These are phyloP conservation scores for Chymomyza procnemis DNA, from an alignment of 2,888 invertebrate genomes.

Conservation along the genomic window DNA sequence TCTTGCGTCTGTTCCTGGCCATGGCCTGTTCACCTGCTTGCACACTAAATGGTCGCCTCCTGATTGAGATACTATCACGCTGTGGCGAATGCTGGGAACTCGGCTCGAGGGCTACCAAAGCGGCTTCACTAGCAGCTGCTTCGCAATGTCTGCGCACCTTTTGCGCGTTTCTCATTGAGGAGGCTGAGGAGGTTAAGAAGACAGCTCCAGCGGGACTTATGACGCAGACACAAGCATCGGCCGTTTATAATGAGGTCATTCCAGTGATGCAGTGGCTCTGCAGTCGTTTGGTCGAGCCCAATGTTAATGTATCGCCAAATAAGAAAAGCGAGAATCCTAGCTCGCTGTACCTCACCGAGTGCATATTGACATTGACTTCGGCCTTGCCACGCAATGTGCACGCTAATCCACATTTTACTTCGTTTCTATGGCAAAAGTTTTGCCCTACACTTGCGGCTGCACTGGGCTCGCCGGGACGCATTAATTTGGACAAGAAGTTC, in stretches of 20 bases:
- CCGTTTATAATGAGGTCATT: conserved; percentile 93
- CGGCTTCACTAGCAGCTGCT: conserved; percentile 93
- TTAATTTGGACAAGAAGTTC: conserved; percentile 86
- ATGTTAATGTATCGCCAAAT: conserved; percentile 78
- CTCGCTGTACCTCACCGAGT: conserved; percentile 90
- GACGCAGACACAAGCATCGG: conserved; percentile 83
- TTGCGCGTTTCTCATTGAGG: conserved; percentile 86
- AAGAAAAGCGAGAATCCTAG: conserved; percentile 77
- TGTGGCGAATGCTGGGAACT: conserved; percentile 90
- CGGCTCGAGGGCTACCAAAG: conserved; percentile 88
- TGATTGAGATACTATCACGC: conserved; percentile 90
- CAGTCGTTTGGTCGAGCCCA: conserved; percentile 89
- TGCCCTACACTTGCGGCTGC: conserved; percentile 93
- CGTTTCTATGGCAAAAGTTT: conserved; percentile 94
- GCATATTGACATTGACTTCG: conserved; percentile 89
- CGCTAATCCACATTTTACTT: conserved; percentile 90
- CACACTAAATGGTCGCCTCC: conserved; percentile 92
- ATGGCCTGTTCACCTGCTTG: conserved; percentile 93
- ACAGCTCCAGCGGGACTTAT: conserved; percentile 80
- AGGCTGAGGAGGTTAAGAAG: conserved; percentile 80
- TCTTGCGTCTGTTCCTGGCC: conserved; percentile 87
- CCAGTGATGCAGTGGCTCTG: conserved; percentile 94
- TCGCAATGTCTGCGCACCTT: conserved; percentile 93
- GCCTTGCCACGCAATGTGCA: conserved; percentile 90
- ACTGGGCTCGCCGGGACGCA: conserved; percentile 88